Evolutionary conservation across 2,797 vertebrate genomes (phyloP).

Genomic region (Hydrocynus forskahlii): DNA sequence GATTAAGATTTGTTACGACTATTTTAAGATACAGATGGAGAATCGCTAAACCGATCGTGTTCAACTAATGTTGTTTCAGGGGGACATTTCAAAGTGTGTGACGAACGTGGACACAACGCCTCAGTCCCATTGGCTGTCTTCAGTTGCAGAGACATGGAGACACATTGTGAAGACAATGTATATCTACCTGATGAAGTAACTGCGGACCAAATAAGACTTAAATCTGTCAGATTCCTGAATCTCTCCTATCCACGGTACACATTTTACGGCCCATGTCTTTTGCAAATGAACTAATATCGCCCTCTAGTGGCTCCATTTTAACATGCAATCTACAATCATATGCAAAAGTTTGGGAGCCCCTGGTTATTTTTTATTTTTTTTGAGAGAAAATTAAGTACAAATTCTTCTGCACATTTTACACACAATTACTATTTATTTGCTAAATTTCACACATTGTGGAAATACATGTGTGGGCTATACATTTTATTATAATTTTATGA

Average conservation of each 20-base stretch:
- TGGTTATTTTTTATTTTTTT: too few relatives aligned
- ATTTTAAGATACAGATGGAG: too few relatives aligned
- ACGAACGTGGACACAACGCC: conserved; percentile 83
- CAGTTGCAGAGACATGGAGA: conserved; percentile 82
- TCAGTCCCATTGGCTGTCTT: conserved; percentile 86
- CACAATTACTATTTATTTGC: too few relatives aligned
- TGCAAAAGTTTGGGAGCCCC: too few relatives aligned
- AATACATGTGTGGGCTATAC: too few relatives aligned
- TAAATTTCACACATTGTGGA: too few relatives aligned
- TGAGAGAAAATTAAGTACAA: too few relatives aligned
- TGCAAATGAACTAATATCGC: background rate
- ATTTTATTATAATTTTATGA: too few relatives aligned
- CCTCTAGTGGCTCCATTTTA: conserved; percentile 10
- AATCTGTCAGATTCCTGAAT: background rate
- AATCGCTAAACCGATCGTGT: too few relatives aligned
- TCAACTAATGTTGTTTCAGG: conserved; percentile 54
- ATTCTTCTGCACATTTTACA: too few relatives aligned
- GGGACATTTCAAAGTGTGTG: conserved; percentile 90
- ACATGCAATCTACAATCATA: too few relatives aligned
- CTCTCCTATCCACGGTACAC: background rate
- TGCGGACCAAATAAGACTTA: conserved; percentile 61
- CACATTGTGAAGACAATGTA: conserved; percentile 90
- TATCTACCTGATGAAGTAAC: conserved; percentile 89
- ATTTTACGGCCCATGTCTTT: background rate
- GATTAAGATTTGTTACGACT: too few relatives aligned